phyloP scores from a whole-genome alignment of 23 tunicate genomes.

The Botrylloides violaceus region DNA sequence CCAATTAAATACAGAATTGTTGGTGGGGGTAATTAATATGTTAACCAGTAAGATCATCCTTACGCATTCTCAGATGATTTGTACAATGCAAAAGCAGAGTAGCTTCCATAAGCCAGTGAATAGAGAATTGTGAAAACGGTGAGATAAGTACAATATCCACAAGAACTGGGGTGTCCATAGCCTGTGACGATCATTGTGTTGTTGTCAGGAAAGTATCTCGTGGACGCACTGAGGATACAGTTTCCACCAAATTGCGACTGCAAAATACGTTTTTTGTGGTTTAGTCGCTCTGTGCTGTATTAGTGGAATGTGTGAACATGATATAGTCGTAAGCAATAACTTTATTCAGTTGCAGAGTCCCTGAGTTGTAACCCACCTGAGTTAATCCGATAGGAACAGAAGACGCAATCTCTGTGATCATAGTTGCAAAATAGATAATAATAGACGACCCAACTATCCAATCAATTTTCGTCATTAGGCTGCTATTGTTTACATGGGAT shows the following conservation, averaged over 20 bases:
- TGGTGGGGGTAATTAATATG: background rate
- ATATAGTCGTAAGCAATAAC: no score
- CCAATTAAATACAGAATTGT: background rate
- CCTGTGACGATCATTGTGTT: slow-evolving; percentile 20
- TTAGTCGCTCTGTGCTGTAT: no score
- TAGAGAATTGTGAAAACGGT: slow-evolving; percentile 62
- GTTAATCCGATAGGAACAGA: slow-evolving; percentile 81
- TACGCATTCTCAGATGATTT: slow-evolving; percentile 77
- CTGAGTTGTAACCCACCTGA: no score
- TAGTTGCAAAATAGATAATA: slow-evolving; percentile 59
- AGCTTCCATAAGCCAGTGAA: slow-evolving; percentile 58
- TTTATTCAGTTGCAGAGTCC: no score
- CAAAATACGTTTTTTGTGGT: background rate
- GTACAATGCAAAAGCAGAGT: slow-evolving; percentile 67
- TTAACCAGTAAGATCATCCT: slow-evolving; percentile 20
- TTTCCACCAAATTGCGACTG: slow-evolving; percentile 59
- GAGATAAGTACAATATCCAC: slow-evolving; percentile 79
- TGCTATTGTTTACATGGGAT: background rate
- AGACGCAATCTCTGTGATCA: slow-evolving; percentile 69
- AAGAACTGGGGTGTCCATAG: slow-evolving; percentile 45
- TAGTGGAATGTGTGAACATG: background rate
- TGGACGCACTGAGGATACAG: slow-evolving; percentile 47
- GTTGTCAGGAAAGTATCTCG: slow-evolving; percentile 7
- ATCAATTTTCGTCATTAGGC: slow-evolving; percentile 35
- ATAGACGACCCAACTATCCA: slow-evolving; percentile 70